Conservation (phyloP, 2,113 vertebrate genomes). For the Nibea coibor region DNA sequence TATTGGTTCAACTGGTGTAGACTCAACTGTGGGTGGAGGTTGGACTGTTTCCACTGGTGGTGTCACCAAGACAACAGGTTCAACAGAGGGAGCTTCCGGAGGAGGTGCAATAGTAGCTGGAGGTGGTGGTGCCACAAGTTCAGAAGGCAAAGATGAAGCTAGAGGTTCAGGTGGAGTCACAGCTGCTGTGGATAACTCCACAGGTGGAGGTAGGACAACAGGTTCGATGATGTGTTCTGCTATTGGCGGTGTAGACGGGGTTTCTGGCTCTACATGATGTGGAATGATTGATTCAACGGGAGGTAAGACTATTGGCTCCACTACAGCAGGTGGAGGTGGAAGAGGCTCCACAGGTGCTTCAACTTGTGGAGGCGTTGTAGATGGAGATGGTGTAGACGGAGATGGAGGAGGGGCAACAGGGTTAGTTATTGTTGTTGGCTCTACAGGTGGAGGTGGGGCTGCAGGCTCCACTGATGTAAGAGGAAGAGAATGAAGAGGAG, state of each 20-base stretch:
- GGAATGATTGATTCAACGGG: conserved; percentile 35
- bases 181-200: conserved; percentile 9
- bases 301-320: conserved; percentile 31
- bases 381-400: conserved; percentile 21
- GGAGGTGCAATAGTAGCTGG: conserved; percentile 14
- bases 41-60: conserved; percentile 5
- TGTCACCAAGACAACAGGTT: neutral
- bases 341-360: conserved; percentile 38
- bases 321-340: conserved; percentile 22
- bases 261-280: conserved; percentile 27
- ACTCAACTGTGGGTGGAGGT: conserved; percentile 8
- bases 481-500: conserved; percentile 54
- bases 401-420: conserved; percentile 9
- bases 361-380: conserved; percentile 5
- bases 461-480: conserved; percentile 37
- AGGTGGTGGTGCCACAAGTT: conserved; percentile 13
- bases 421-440: conserved; percentile 12
- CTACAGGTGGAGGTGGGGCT: conserved; percentile 4
- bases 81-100: conserved; percentile 11
- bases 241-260: neutral
- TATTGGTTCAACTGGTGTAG: conserved; percentile 20
- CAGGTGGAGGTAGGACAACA: conserved; percentile 14
- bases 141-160: conserved; percentile 23
- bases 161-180: conserved; percentile 26
- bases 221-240: neutral